Percentiles rank a stretch among this genome's conserved stretches.
Conservation (phyloP, 2,888 invertebrate genomes). For the Cataglyphis albicans region DNA sequence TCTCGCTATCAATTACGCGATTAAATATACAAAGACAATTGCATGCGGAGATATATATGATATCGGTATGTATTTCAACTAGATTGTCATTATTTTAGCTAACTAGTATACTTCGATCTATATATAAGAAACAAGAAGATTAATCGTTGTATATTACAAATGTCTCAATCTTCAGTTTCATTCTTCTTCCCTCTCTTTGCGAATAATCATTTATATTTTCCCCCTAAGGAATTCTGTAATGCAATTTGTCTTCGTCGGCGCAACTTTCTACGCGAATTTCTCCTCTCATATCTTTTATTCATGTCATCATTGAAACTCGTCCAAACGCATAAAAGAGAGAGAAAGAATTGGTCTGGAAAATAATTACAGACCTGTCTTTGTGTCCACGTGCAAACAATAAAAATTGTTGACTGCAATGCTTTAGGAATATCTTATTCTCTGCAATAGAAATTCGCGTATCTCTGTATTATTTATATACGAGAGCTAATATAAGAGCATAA, state of each 20-base stretch:
- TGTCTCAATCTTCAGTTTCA: slow-evolving; percentile 41
- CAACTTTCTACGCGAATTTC: slow-evolving; percentile 50
- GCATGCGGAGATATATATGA: background rate
- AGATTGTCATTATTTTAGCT: slow-evolving; percentile 19
- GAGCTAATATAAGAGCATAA: background rate
- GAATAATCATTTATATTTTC: slow-evolving; percentile 54
- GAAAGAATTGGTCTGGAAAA: slow-evolving; percentile 32
- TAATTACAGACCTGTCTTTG: slow-evolving; percentile 42
- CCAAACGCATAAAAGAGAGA: slow-evolving; percentile 23
- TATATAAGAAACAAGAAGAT: slow-evolving; percentile 20
- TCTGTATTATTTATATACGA: background rate
- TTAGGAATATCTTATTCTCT: slow-evolving; percentile 22
- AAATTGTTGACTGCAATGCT: slow-evolving; percentile 30
- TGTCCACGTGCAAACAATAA: slow-evolving; percentile 25
- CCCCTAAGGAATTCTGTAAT: slow-evolving; percentile 32
- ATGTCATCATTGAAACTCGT: slow-evolving; percentile 51
- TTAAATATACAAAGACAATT: slow-evolving; percentile 36
- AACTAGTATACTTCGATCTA: background rate
- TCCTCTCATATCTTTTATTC: slow-evolving; percentile 54
- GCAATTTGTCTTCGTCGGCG: slow-evolving; percentile 52
- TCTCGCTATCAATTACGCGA: background rate
- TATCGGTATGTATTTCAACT: background rate
- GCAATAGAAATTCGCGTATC: background rate
- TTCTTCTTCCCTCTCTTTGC: slow-evolving; percentile 45
- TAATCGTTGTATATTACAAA: slow-evolving; percentile 40